Percentiles rank a stretch among this genome's conserved stretches.
Conservation (phyloP, 1,140 invertebrate species). For the Trichonephila clavata region DNA sequence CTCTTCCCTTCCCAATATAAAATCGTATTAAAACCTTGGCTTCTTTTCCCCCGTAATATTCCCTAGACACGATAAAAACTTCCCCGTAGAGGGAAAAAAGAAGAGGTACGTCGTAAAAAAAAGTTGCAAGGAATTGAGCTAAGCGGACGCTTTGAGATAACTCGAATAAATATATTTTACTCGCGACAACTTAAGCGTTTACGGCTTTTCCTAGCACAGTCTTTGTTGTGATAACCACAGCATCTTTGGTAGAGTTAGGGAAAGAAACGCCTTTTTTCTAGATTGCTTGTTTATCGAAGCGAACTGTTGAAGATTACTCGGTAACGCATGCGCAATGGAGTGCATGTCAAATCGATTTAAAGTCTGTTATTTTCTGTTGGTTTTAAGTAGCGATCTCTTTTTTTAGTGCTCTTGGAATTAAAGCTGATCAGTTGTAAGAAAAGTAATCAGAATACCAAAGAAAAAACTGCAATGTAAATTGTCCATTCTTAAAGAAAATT, state of each 20-base stretch:
- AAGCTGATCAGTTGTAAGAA: no score
- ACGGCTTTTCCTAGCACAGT: constrained; percentile 16
- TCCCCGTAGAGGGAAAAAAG: background rate
- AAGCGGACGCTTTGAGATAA: constrained; percentile 50
- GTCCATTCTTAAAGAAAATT: no score
- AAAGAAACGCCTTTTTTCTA: background rate
- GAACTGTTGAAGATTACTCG: constrained; percentile 40
- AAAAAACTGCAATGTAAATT: no score
- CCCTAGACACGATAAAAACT: constrained; percentile 27
- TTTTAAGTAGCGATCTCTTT: background rate
- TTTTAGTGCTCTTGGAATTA: no score
- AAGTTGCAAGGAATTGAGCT: background rate
- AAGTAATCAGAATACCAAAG: no score
- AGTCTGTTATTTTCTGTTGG: background rate
- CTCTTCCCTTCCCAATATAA: constrained; percentile 18
- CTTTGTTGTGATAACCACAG: constrained; percentile 53
- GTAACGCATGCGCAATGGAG: background rate
- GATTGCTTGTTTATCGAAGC: constrained; percentile 63
- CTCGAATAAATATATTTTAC: constrained; percentile 71
- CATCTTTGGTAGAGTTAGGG: background rate
- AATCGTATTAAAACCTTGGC: constrained; percentile 27
- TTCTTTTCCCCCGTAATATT: constrained; percentile 16
- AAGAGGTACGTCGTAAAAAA: background rate
- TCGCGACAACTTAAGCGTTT: constrained; percentile 68
- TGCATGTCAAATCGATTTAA: background rate